Evolutionary conservation across 1,140 invertebrate species (phyloP), one percentile per base, ranked within the genome.

Genomic region (Drosophila trapezifrons): DNA sequence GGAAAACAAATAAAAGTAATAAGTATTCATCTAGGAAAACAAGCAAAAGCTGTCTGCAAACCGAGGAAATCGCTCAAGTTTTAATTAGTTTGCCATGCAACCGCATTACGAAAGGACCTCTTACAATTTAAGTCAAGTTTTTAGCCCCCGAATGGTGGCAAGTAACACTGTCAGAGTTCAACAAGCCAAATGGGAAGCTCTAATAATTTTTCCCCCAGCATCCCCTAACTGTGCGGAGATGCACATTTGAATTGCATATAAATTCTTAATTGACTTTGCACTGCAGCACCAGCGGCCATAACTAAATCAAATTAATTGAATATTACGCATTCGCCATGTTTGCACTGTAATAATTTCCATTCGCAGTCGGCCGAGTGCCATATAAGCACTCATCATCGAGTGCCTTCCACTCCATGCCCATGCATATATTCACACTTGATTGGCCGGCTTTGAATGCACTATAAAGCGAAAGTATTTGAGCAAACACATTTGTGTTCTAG

Each of bases 11-110:
- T 51, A 51, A 32, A n/a, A 37, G 18, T 22, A 54, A 20, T 54
- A 54, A 54, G 51, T 37, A 54, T 54, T 22, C 42, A 54, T 52
- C 58, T 25, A 46, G 67, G 35, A 72, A 72, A 72, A 58, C 52
- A 47, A 35, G 42, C 40, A 32, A 52, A 77, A 80, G 69, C 65
- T 80, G 80, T 80, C 83, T 71, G 72, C 60, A 65, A 65, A 55
- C 65, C 52, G 55, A 72, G 57, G 83, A 80, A 87, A 89, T 78
- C 76, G 77, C 73, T 80, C 84, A 84, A 87, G 67, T 87, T 87
- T 87, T 87, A 87, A 87, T 87, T 87, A 87, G 84, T 89, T 87
- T 84, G 80, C 65, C 49, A 56, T 76, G 79, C 84, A 76, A 63
- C 55, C 49, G 76, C 76, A 75, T 37, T 70, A 40, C 20, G 13